Evolutionary conservation across 2,888 invertebrate species (phyloP), one percentile per base, ranked within the genome.

Genomic region (Adelognathus sp.): DNA sequence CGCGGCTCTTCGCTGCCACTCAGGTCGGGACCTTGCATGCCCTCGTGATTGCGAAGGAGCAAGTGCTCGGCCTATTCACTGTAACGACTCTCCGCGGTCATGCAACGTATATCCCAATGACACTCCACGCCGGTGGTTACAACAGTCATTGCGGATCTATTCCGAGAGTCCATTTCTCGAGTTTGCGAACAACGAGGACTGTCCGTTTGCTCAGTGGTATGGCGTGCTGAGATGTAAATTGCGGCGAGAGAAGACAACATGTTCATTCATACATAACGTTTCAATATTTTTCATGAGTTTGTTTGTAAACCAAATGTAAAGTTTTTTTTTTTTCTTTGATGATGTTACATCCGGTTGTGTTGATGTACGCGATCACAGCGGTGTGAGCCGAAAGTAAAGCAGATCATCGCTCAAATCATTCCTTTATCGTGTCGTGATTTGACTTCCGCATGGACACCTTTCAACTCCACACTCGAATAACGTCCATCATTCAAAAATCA

Each of bases 21-120:
- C 21, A 36, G 67, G 60, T 72, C 78, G 44, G 44, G 75, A 75
- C 75, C 70, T 71, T 74, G 78, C 69, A 44, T 73, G 73, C 74
- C 75, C 79, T 75, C 75, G 60, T 75, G 70, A 71, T 79, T 71
- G 71, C 74, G 44, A 75, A 71, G 71, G 61, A 71, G 66, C 79
- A 79, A 79, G 79, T 79, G 52, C 18, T 33, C 33, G 63, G 61
- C 54, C 63, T 27, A 54, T 44, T 36, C 46, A 24, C 64, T 50
- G 44, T 67, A 58, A 58, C 61, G 69, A 69, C 63, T 21, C 39
- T 69, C n/a, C n/a, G 29, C 56, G 74, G 66, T 66, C 79, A 75
- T 79, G 75, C 79, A 71, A 74, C 60, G 27, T 60, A n/a, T n/a
- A 64, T 46, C 64, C 66, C 63, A 74, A 79, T 66, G 79, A 79